Base-by-base conservation (phyloP, 2,888 invertebrate species). In the Amblyjoppa proteus region DNA sequence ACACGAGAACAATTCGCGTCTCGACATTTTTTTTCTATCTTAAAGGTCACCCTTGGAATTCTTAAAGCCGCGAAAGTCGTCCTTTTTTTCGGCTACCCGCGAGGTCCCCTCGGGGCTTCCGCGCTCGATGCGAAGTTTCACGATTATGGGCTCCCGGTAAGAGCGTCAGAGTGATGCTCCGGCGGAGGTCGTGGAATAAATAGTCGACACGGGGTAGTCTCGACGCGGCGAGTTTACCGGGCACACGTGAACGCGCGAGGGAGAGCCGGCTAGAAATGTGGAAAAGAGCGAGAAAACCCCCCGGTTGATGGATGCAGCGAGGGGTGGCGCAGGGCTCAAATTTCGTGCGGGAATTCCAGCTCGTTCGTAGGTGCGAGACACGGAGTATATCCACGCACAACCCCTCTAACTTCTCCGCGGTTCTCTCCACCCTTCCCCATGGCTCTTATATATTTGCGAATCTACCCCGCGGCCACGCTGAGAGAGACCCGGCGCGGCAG, bases 401-500 rank as follows among this genome's bases (percentile, higher is more conserved):
- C 56, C 56, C 56, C 56, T 56, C 56, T 56, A 56, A 64, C 53
- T 71, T 38, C 77, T 58, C 69, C 31, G 56, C 49, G 49, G 58
- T 53, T 41, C 71, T 41, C 71, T 53, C 51, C 34, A 69, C n/a
- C 51, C 45, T 53, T 75, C 34, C 34, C 38, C 61, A 16, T 49
- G 25, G 58, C 71, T 73, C 79, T 83, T 73, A 69, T 77, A 77
- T 77, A 69, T 79, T 61, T 81, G 76, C 28, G 69, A 85, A 83
- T 80, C 61, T 77, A 85, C 85, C 85, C 85, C 77, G 82, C 76
- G 88, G 87, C 83, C 78, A 71, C 81, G 79, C 86, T 71, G 86
- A 78, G 71, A 68, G 76, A 84, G 45, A 78, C 86, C 88, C 88
- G 88, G 87, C 75, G 81, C 86, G 85, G 88, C 89, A 89, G 90